Base-by-base conservation (phyloP, 2,797 vertebrate species). In the Chelonia mydas region DNA sequence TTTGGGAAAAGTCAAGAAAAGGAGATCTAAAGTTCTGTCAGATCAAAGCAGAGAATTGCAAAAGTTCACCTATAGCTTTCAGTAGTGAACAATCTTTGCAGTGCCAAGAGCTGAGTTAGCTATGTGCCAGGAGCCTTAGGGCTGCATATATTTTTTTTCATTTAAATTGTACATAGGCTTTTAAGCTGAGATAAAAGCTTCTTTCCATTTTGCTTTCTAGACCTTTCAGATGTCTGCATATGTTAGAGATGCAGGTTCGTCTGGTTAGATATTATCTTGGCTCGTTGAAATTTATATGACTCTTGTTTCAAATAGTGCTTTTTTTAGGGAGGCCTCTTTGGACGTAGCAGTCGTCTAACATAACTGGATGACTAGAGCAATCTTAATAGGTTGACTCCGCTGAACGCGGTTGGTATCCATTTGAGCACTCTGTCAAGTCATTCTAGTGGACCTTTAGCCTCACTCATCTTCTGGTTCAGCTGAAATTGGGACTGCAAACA, bases 51-150 rank as follows among this genome's bases (percentile, higher is more conserved):
- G 68, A 72, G 9, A 41, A 37, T 72, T 72, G n/a, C 5, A 86
- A 83, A 72, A 54, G 45, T 86, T 28, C 85, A 53, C 51, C 95
- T 85, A 1, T 1, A 41, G 45, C 27, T 76, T 55, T 51, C 79
- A 65, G 19, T 0, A 3, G 61, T 12, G 37, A 77, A 11, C 0
- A 0, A 3, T 4, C 82, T 77, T 37, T 41, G 5, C 33, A 76
- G 11, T 82, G 23, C 25, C 28, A 19, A 7, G 83, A 47, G 5
- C n/a, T 50, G 21, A n/a, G 45, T 85, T 88, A 84, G 12, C 41
- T 54, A 25, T 47, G 85, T 47, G 41, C 74, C 57, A 86, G 54
- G 57, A 92, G 83, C 57, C 57, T 41, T 1, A 23, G 68, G 21
- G 10, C 81, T 84, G 16, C 12, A 53, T 87, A 59, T 80, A 49